Evolutionary conservation across 2,797 vertebrate genomes (phyloP), one percentile per base, ranked within the genome.

Genomic region (Betta splendens): DNA sequence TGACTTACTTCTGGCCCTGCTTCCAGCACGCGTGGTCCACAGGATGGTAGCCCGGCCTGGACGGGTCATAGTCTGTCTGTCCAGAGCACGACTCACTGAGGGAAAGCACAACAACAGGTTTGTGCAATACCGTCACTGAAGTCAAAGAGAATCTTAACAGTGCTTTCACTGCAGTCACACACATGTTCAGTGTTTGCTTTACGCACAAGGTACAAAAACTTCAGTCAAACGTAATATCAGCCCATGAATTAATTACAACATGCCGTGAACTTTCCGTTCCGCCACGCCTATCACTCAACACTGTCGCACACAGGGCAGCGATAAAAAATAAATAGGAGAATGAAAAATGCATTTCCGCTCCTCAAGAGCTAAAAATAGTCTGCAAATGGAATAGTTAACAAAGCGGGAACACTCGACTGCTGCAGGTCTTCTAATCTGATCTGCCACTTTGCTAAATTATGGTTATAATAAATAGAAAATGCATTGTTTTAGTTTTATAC

Each of bases 21-120:
- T 38, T 83, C 95, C 95, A 97, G 80, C 94, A 96, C 64, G 95
- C 94, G 1, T 97, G 86, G 1, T 93, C 87, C 2, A 95, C 28
- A 0, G 94, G 94, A 55, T 96, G 94, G 55, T 97, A 97, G 64
- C 69, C 77, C 3, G 77, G 75, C 64, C 92, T 89, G 21, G 92
- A 85, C 0, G 94, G 94, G 63, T 95, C 75, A 35, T 93, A 97
- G 51, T 89, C 84, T 0, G 79, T 81, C 9, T 73, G 42, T 26
- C 83, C 89, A 0, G 89, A 66, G 0, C 37, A 28, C 2, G 63
- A 83, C 49, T 86, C 85, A 4, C 91, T 93, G 75, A 17, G 28
- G 49, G 35, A 15, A 46, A 39, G 36, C 7, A 22, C 1, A 0
- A 12, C 2, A 39, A 26, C 11, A 65, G 26, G 48, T 51, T 3